Conservation (phyloP, 1,140 invertebrate genomes). For the Dinothrombium tinctorium region DNA sequence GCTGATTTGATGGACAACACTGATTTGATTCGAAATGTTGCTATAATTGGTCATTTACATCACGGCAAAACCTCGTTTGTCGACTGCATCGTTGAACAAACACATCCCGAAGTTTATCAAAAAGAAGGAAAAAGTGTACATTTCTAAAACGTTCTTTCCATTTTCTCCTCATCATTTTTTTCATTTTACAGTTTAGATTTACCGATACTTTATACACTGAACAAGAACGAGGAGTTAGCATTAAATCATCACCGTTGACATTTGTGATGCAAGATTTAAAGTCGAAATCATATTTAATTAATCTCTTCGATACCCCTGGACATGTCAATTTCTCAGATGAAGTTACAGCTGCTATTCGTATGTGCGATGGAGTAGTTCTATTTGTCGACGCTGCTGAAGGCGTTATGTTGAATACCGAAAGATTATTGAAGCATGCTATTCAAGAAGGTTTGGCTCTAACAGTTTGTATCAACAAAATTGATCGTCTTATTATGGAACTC, state of each 20-base stretch:
- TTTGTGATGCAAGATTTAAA: slow-evolving; percentile 68
- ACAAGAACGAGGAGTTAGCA: slow-evolving; percentile 88
- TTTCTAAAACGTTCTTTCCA: too few species aligned
- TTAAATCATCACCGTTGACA: slow-evolving; percentile 86
- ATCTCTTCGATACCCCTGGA: slow-evolving; percentile 92
- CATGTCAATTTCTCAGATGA: slow-evolving; percentile 99
- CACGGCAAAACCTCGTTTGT: slow-evolving; percentile 98
- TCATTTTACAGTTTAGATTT: too few species aligned
- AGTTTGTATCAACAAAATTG: slow-evolving; percentile 95
- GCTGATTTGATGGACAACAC: slow-evolving; percentile 96
- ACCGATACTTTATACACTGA: slow-evolving; percentile 95
- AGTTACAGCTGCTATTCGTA: slow-evolving; percentile 80
- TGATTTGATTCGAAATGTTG: slow-evolving; percentile 79
- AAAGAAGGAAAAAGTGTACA: slow-evolving; percentile 28
- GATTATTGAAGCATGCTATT: slow-evolving; percentile 81
- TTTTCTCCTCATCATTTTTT: too few species aligned
- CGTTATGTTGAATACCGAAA: slow-evolving; percentile 88
- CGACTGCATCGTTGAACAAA: slow-evolving; percentile 88
- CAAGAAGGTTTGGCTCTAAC: slow-evolving; percentile 74
- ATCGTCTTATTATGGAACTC: slow-evolving; percentile 80
- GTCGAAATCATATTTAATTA: slow-evolving; percentile 80
- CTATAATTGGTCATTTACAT: slow-evolving; percentile 85
- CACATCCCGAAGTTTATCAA: slow-evolving; percentile 56
- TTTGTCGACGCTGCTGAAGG: slow-evolving; percentile 95
- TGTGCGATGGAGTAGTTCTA: slow-evolving; percentile 87